These are phyloP conservation scores for Ooceraea biroi DNA, from an alignment of 1,140 invertebrate species.

Conservation along the genomic window DNA sequence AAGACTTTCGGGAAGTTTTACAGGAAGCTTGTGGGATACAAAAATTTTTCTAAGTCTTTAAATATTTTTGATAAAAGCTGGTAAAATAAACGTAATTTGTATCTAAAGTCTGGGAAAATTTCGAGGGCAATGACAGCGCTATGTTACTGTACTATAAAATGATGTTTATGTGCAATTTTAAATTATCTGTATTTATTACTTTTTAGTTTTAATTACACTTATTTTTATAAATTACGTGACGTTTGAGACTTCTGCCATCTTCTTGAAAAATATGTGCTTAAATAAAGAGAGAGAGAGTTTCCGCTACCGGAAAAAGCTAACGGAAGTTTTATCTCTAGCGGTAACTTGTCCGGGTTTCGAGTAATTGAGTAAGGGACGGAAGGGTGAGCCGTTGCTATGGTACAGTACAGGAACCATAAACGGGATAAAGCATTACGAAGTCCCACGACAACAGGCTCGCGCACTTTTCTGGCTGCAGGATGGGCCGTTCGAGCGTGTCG, in stretches of 20 bases:
- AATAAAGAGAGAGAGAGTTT: not conserved
- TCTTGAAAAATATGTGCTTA: too few relatives aligned
- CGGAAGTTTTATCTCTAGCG: conserved; percentile 23
- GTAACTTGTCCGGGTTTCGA: conserved; percentile 2
- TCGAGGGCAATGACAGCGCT: not conserved
- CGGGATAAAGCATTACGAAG: conserved; percentile 55
- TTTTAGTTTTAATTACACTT: too few relatives aligned
- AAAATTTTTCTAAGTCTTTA: not conserved
- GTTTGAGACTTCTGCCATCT: too few relatives aligned
- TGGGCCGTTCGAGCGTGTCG: conserved; percentile 57
- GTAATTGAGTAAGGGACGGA: conserved; percentile 6
- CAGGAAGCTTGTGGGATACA: not conserved
- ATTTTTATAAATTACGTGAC: too few relatives aligned
- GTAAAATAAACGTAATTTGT: conserved; percentile 1
- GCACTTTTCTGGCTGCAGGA: conserved; percentile 72
- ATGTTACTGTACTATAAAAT: not conserved
- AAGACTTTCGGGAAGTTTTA: not conserved
- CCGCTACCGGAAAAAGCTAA: not conserved
- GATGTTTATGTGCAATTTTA: not conserved
- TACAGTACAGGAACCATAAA: conserved; percentile 19
- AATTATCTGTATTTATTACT: too few relatives aligned
- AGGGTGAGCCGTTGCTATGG: not conserved
- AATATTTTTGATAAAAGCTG: not conserved
- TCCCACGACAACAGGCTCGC: conserved; percentile 54
- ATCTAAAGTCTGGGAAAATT: not conserved